A percentile compares a stretch with the other conserved stretches of the same genome.
phyloP scores from a whole-genome alignment of 2,888 invertebrate genomes.

The Acronicta leporina region DNA sequence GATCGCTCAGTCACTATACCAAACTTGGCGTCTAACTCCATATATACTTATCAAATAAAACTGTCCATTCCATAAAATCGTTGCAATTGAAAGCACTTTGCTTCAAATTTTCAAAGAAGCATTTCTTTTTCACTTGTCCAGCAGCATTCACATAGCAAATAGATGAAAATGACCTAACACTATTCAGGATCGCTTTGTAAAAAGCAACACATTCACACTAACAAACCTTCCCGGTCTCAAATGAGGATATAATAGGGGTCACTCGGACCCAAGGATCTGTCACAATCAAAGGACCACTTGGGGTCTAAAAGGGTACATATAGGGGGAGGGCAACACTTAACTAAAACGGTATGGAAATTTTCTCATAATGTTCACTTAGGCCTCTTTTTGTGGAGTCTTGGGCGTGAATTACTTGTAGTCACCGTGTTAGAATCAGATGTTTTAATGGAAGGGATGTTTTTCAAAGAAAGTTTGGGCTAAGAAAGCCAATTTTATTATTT shows the following conservation, averaged over 20 bases:
- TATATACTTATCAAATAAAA: background rate
- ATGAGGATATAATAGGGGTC: slow-evolving; percentile 50
- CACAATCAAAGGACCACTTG: slow-evolving; percentile 69
- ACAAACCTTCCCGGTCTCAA: slow-evolving; percentile 17
- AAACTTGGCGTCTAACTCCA: background rate
- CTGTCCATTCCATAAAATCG: slow-evolving; percentile 11
- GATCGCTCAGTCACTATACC: too few species aligned
- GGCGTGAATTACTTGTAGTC: slow-evolving; percentile 38
- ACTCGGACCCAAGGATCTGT: slow-evolving; percentile 56
- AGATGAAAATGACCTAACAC: slow-evolving; percentile 18
- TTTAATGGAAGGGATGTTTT: slow-evolving; percentile 30
- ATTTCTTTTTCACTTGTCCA: too few species aligned
- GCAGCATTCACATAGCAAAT: slow-evolving; percentile 1
- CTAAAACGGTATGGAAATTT: slow-evolving; percentile 72
- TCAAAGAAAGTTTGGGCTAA: background rate
- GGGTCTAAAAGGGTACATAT: slow-evolving; percentile 61
- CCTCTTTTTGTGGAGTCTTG: slow-evolving; percentile 59
- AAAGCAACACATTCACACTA: slow-evolving; percentile 26
- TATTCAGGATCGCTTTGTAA: slow-evolving; percentile 23
- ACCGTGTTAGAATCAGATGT: slow-evolving; percentile 19
- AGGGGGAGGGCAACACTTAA: slow-evolving; percentile 64
- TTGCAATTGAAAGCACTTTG: slow-evolving; percentile 12
- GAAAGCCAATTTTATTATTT: too few species aligned
- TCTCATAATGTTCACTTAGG: slow-evolving; percentile 62
- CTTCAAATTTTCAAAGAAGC: slow-evolving; percentile 11